Conservation (phyloP, 35 echinoderm and acorn worm species). For the Heliocidaris tuberculata region DNA sequence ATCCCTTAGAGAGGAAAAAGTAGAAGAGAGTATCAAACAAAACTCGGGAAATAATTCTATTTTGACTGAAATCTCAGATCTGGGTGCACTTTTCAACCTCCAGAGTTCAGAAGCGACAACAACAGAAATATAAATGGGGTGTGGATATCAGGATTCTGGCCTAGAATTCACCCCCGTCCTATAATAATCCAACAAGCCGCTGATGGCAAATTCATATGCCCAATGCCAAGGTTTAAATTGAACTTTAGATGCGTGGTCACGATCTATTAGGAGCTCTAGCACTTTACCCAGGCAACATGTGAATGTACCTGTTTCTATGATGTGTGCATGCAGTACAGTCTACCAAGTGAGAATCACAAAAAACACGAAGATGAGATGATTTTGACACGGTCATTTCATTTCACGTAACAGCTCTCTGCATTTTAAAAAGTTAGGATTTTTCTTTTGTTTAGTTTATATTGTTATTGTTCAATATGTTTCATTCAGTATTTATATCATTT, state of each 20-base stretch:
- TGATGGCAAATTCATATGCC: background rate
- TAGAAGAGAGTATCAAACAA: background rate
- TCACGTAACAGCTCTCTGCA: background rate
- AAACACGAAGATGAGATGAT: background rate
- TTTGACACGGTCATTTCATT: background rate
- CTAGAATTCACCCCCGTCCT: background rate
- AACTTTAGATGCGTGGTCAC: background rate
- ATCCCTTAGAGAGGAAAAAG: background rate
- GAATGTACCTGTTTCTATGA: background rate
- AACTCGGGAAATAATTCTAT: background rate
- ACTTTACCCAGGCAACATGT: background rate
- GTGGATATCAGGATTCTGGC: background rate
- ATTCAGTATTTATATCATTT: too few relatives aligned
- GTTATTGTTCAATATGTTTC: too few relatives aligned
- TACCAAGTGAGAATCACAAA: background rate
- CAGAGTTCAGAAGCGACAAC: background rate
- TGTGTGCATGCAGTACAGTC: background rate
- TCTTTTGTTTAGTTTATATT: too few relatives aligned
- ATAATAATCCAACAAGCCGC: conserved; percentile 1
- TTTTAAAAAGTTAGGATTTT: too few relatives aligned
- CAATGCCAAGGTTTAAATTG: background rate
- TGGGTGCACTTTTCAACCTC: background rate
- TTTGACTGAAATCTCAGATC: background rate
- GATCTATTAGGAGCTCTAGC: background rate
- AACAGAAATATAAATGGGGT: background rate